Percentiles rank a stretch among this genome's conserved stretches.
These are phyloP conservation scores for Leucozona laternaria DNA, from an alignment of 2,888 invertebrate genomes.

Conservation along the genomic window DNA sequence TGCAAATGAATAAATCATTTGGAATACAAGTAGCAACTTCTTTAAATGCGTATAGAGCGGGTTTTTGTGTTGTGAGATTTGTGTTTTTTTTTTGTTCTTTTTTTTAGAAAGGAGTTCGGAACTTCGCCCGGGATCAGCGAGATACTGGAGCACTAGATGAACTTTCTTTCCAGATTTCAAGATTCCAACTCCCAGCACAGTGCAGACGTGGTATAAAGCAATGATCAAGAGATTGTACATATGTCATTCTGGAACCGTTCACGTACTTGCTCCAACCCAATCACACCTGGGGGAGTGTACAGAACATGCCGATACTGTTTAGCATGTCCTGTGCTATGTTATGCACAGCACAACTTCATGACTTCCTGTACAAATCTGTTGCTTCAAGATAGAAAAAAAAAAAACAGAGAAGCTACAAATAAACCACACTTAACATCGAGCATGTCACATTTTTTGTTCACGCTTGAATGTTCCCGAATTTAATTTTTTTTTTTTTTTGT, in stretches of 20 bases:
- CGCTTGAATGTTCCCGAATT: constrained; percentile 75
- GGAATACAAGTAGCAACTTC: constrained; percentile 60
- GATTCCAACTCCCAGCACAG: constrained; percentile 2
- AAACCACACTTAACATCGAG: constrained; percentile 56
- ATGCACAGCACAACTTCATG: constrained; percentile 65
- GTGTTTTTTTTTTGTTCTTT: constrained; percentile 5
- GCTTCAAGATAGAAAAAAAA: constrained; percentile 11
- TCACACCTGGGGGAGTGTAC: constrained; percentile 31
- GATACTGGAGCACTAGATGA: constrained; percentile 60
- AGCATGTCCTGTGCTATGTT: constrained; percentile 58
- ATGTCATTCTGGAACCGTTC: constrained; percentile 42
- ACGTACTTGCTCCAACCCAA: not conserved
- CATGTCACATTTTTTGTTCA: constrained; percentile 76
- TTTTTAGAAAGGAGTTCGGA: constrained; percentile 52
- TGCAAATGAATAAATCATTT: constrained; percentile 76
- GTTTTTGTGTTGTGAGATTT: constrained; percentile 16
- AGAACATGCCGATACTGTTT: constrained; percentile 66
- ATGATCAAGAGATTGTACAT: constrained; percentile 62
- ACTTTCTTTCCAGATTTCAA: constrained; percentile 65
- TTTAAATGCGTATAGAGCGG: constrained; percentile 61
- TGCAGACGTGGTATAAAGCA: not conserved
- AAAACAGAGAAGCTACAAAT: constrained; percentile 24
- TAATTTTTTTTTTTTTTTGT: constrained; percentile 17
- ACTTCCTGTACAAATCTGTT: constrained; percentile 75
- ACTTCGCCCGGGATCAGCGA: constrained; percentile 34